These are phyloP conservation scores for Odontothrips loti DNA, from an alignment of 2,888 invertebrate genomes.

Conservation along the genomic window DNA sequence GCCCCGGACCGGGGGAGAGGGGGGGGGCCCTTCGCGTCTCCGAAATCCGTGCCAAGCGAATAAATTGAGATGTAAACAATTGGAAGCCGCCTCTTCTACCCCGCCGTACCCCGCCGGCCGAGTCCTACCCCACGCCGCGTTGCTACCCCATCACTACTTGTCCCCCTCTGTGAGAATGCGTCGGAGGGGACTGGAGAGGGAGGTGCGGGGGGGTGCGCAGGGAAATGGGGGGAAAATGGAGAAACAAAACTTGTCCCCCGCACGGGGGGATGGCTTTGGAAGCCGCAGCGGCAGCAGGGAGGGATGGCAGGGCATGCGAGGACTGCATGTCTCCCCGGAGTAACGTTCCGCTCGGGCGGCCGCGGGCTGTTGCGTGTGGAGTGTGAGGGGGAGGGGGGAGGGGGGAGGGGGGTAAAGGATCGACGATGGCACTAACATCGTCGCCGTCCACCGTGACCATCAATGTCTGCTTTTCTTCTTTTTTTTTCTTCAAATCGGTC, in stretches of 20 bases:
- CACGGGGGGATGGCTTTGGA: not conserved
- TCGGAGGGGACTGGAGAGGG: not conserved
- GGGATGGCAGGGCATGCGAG: not conserved
- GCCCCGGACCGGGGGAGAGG: no score
- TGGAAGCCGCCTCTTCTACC: not conserved
- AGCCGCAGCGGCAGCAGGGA: not conserved
- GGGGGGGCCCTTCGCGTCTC: no score
- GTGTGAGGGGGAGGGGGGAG: not conserved
- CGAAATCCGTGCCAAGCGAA: not conserved
- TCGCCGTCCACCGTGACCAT: not conserved
- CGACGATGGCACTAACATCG: not conserved
- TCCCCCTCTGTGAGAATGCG: not conserved
- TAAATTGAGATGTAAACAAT: slow-evolving; percentile 11
- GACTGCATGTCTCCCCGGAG: not conserved
- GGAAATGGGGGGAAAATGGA: not conserved
- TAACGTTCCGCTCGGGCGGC: slow-evolving; percentile 8
- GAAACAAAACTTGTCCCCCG: slow-evolving; percentile 5
- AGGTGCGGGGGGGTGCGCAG: not conserved
- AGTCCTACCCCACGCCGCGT: no score
- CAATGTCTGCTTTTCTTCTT: not conserved
- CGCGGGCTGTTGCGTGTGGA: not conserved
- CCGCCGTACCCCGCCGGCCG: no score
- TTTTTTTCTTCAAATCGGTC: not conserved
- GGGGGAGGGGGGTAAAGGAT: not conserved
- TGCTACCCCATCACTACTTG: no score